Evolutionary conservation across 2,113 vertebrate species (phyloP), one percentile per base, ranked within the genome.

Genomic region (Clarias macrocephalus): DNA sequence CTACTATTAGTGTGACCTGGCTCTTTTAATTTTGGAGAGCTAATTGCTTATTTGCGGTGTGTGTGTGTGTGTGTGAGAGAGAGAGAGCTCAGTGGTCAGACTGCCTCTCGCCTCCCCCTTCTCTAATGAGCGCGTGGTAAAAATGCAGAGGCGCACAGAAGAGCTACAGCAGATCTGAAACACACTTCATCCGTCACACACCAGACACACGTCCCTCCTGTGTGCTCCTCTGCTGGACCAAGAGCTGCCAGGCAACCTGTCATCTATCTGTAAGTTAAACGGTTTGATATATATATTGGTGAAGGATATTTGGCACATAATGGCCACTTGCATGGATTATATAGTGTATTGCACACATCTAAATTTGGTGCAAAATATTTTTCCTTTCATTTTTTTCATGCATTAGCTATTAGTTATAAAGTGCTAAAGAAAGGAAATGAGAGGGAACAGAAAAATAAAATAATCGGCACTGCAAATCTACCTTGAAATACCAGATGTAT

Each of bases 211-310:
- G 10, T 15, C 13, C 8, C 60, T 65, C 21, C 60, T 52, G 37
- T 42, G 59, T 19, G 23, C 42, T 70, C 65, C 52, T 37, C 65
- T 84, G 65, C 28, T 72, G 11, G n/a, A 83, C 8, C 52, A 23
- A 83, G 48, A 57, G n/a, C 65, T 83, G 25, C 56, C 48, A 48
- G 37, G 82, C 66, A 73, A 59, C 82, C n/a, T 30, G 11, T 4
- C 12, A 37, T 57, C 30, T 70, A 48, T 83, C 63, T 84, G 82
- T 84, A 84, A 84, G 82, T 84, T 33, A 3, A 28, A 54, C 81
- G 52, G 10, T 33, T 70, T 83, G 8, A 56, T 57, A 28, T 13
- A 28, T 18, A 63, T n/a, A 7, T 2, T 48, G 56, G 54, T 33
- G 2, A 30, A 57, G 2, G 0, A 16, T 48, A 75, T 79, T 79